Evolutionary conservation across 2,113 vertebrate genomes (phyloP).

Genomic region (Muntiacus muntjak): DNA sequence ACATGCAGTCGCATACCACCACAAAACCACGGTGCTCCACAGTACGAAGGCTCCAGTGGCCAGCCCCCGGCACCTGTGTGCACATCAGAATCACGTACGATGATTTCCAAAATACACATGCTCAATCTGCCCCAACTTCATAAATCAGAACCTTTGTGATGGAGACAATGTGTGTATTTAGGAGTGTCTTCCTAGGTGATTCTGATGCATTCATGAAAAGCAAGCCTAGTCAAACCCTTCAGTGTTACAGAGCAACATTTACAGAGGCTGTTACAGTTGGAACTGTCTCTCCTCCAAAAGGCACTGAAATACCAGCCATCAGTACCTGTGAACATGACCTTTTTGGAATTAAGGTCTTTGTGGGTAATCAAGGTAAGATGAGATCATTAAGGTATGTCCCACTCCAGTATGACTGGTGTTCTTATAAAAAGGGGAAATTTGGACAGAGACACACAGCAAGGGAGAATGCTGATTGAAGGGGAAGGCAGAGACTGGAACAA

Average conservation of each 20-base stretch:
- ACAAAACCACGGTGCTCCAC: not conserved
- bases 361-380: not conserved
- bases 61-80: too few species aligned
- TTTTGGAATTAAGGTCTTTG: not conserved
- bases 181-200: not conserved
- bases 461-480: not conserved
- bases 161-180: not conserved
- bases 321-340: not conserved
- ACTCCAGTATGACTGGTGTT: not conserved
- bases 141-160: not conserved
- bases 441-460: not conserved
- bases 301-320: not conserved
- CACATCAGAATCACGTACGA: not conserved
- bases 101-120: not conserved
- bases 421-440: not conserved
- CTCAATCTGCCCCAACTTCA: not conserved
- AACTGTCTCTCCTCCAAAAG: not conserved
- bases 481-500: not conserved
- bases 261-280: not conserved
- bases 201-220: not conserved
- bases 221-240: not conserved
- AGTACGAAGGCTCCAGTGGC: fast-evolving
- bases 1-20: fast-evolving
- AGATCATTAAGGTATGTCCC: not conserved
- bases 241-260: not conserved